phyloP scores from a whole-genome alignment of 2,888 invertebrate genomes.

The Odontothrips loti region DNA sequence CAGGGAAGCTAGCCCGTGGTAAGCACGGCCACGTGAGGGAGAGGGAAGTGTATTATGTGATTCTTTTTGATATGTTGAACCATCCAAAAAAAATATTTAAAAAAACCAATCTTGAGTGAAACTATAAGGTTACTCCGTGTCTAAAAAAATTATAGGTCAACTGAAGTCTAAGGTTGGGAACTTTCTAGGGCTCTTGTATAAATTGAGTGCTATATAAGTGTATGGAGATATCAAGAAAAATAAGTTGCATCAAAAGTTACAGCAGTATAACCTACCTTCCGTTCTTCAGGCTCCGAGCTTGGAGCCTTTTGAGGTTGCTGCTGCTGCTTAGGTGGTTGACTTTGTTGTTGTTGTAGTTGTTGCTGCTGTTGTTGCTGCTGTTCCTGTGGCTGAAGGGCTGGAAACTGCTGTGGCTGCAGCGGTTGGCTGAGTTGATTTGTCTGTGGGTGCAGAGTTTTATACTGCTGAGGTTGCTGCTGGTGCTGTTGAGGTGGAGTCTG shows the following conservation, averaged over 20 bases:
- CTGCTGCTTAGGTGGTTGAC: background rate
- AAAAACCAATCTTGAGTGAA: no score
- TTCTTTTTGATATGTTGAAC: background rate
- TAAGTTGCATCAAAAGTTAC: background rate
- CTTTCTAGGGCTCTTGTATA: no score
- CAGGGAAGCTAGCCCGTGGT: conserved; percentile 7
- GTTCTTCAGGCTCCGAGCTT: background rate
- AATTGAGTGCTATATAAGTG: no score
- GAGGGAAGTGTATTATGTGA: background rate
- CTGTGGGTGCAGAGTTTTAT: background rate
- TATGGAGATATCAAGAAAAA: no score
- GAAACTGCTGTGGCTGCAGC: background rate
- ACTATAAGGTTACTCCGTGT: no score
- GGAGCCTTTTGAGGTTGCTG: background rate
- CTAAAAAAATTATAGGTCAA: no score
- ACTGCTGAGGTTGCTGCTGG: background rate
- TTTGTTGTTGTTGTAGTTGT: background rate
- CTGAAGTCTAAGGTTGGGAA: no score
- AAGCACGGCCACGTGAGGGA: background rate
- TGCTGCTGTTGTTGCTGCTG: background rate
- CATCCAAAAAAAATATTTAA: no score
- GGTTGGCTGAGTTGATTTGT: background rate
- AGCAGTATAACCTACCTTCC: background rate
- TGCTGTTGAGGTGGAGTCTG: background rate
- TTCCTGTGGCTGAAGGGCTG: background rate